Evolutionary conservation across 2,797 vertebrate species (phyloP), one percentile per base, ranked within the genome.

Genomic region (Heliangelus exortis): DNA sequence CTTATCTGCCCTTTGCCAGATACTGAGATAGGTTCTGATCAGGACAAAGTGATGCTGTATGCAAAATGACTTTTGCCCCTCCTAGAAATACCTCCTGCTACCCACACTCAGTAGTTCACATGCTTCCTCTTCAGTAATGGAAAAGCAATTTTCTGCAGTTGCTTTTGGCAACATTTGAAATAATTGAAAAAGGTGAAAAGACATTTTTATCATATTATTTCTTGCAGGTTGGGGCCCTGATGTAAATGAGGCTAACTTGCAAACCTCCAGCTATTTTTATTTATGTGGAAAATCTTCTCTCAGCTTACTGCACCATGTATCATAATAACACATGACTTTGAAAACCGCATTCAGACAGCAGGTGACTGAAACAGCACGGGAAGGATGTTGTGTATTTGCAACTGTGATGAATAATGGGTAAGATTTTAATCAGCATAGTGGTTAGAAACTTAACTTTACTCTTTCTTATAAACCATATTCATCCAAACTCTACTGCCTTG

Each of bases 231-330:
- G 0, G 23, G 28, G 63, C 48, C 21, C 19, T 86, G 45, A 62
- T 89, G 63, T 55, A 91, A 96, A 90, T 62, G 53, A 85, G 41
- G 45, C 15, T 83, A 73, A 67, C 73, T 76, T 92, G 41, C 23
- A 86, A 88, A 87, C 50, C 41, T 94, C 29, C 33, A 82, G 63
- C n/a, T 96, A 50, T 75, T 90, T 84, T 84, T 66, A 96, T 86
- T 92, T 84, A 95, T 74, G 76, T 73, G 71, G 51, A 88, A 92
- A 96, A 71, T 76, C 71, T 69, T 84, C 68, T 86, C 74, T 21
- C 51, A 63, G 8, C 17, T 84, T 82, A 73, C 73, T 81, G 41
- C 41, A 67, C 59, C n/a, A 43, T 88, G 20, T 45, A 91, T 93
- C 62, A 71, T 65, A 86, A 84, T 88, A 92, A 90, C 50, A n/a